Evolutionary conservation across 1,140 invertebrate species (phyloP).

Genomic region (Nasonia vitripennis): DNA sequence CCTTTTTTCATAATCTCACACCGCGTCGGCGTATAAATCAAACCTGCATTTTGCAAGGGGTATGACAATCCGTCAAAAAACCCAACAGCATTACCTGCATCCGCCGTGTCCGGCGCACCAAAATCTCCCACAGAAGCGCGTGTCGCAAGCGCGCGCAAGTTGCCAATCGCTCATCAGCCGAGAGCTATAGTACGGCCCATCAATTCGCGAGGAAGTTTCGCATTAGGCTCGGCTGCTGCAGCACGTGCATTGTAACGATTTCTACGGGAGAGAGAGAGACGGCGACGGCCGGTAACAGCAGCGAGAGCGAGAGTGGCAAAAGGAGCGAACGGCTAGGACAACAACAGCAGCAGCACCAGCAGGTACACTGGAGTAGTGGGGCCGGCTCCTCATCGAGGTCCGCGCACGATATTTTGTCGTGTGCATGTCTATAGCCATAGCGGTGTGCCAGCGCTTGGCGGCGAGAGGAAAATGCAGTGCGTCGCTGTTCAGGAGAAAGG

Average conservation of each 20-base stretch:
- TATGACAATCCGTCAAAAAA: no score
- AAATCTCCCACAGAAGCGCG: no score
- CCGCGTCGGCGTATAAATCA: no score
- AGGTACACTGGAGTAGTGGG: neutral
- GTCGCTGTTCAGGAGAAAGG: slow-evolving; percentile 65
- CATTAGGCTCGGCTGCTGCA: no score
- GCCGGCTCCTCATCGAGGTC: neutral
- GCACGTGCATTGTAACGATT: neutral
- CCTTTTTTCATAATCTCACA: no score
- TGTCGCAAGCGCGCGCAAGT: no score
- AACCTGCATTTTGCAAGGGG: no score
- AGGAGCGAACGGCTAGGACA: neutral
- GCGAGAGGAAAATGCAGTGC: slow-evolving; percentile 63
- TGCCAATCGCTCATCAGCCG: no score
- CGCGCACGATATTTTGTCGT: slow-evolving; percentile 18
- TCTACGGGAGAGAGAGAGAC: neutral
- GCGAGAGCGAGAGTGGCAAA: slow-evolving; percentile 11
- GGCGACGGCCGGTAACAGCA: neutral
- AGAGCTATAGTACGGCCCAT: no score
- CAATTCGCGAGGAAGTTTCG: no score
- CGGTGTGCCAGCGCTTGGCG: neutral
- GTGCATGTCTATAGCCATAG: neutral
- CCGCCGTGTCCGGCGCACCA: no score
- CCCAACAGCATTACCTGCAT: no score
- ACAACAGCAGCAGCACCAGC: neutral